phyloP scores from a whole-genome alignment of 92 coral and sea anemone genomes.

The Palythoa grandiflora region DNA sequence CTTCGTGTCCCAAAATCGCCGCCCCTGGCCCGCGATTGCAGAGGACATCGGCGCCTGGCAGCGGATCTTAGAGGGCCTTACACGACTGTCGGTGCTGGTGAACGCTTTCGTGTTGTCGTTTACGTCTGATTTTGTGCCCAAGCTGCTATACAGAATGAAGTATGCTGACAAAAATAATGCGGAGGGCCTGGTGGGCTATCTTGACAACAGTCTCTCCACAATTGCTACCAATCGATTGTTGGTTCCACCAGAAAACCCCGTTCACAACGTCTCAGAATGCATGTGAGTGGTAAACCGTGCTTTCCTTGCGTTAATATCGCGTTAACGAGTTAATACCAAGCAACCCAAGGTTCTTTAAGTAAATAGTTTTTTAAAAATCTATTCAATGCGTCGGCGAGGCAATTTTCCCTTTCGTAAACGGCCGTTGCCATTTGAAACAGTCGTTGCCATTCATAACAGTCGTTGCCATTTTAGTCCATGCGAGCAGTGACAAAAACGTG shows the following conservation, averaged over 20 bases:
- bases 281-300: neutral
- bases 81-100: constrained; percentile 74
- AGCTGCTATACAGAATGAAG: constrained; percentile 70
- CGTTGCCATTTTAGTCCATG: too few species aligned
- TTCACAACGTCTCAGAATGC: constrained; percentile 37
- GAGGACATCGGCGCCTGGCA: constrained; percentile 96
- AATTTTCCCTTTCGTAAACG: too few species aligned
- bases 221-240: constrained; percentile 49
- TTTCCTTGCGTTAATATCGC: neutral
- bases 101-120: constrained; percentile 84
- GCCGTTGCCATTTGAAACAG: too few species aligned
- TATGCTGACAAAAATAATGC: constrained; percentile 69
- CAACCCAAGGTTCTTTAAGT: neutral
- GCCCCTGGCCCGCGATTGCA: constrained; percentile 86
- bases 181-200: constrained; percentile 76
- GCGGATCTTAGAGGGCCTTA: constrained; percentile 66
- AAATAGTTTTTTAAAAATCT: too few species aligned
- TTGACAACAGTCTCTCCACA: constrained; percentile 71
- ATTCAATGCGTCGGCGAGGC: too few species aligned
- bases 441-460: too few species aligned
- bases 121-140: constrained; percentile 88
- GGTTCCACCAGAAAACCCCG: constrained; percentile 60
- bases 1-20: constrained; percentile 86
- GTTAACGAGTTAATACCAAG: neutral
- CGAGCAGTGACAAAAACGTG: too few species aligned